Percentiles rank a stretch among this genome's conserved stretches.
Evolutionary conservation across 2,888 invertebrate genomes (phyloP).

Genomic region (Ichneumoninae sp.): DNA sequence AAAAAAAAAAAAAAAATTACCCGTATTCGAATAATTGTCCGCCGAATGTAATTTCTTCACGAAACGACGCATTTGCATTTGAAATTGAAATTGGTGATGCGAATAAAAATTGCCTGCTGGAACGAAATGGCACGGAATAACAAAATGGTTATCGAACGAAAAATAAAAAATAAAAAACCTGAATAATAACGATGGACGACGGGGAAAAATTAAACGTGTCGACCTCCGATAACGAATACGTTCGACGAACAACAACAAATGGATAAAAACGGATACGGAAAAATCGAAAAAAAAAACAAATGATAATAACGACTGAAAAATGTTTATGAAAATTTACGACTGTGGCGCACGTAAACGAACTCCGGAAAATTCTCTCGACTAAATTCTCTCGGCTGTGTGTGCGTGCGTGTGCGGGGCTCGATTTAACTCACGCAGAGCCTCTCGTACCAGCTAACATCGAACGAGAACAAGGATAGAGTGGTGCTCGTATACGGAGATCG

Average conservation of each 20-base stretch:
- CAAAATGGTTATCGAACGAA: not conserved
- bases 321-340: constrained; percentile 10
- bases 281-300: constrained; percentile 17
- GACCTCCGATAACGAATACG: constrained; percentile 59
- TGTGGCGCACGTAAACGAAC: constrained; percentile 8
- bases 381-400: constrained; percentile 2
- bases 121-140: constrained; percentile 29
- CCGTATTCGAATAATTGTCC: not conserved
- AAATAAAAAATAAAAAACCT: constrained; percentile 20
- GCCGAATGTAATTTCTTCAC: not conserved
- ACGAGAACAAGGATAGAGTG: constrained; percentile 85
- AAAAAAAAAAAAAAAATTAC: not conserved
- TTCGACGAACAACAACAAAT: constrained; percentile 27
- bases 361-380: constrained; percentile 10
- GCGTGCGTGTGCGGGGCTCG: constrained; percentile 51
- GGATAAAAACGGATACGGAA: constrained; percentile 42
- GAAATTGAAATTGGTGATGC: constrained; percentile 40
- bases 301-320: constrained; percentile 16
- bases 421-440: constrained; percentile 79
- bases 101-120: constrained; percentile 5
- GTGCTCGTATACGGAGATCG: constrained; percentile 86
- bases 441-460: constrained; percentile 84
- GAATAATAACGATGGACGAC: constrained; percentile 5
- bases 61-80: constrained; percentile 2
- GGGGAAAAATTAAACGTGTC: constrained; percentile 45